Evolutionary conservation across 1,140 invertebrate species (phyloP), one percentile per base, ranked within the genome.

Genomic region (Bombus balteatus): DNA sequence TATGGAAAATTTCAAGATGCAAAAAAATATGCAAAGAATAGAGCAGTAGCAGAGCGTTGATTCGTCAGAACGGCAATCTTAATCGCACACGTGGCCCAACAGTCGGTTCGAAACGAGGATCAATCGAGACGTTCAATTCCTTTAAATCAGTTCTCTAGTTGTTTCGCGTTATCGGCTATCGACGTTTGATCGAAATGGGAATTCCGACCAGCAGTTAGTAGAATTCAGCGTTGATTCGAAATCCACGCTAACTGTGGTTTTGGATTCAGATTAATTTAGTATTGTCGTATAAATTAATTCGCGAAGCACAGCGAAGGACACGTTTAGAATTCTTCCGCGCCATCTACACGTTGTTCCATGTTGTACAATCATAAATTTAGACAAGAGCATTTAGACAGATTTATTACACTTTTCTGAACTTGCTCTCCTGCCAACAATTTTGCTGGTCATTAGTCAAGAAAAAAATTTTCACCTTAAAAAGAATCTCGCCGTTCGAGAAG

Each of bases 281-380:
- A 53, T 6, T 0, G 18, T 22, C 18, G 47, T 53, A 53, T 22
- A 53, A 28, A 28, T 62, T 13, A 62, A n/a, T n/a, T 62, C 28
- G 59, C 28, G 28, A 22, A 10, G 15, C 18, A 53, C 47, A 4
- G 59, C 59, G 59, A 28, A 18, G 25, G 47, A 53, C 66, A 2
- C 8, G 74, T 41, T 28, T 34, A 53, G n/a, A 71, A 78, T 71
- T 78, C 37, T 41, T 59, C 10, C 47, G 34, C 39, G 25, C 34
- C 65, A 43, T 75, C 41, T 37, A 1, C 57, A n/a, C 39, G 47
- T 13, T n/a, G 22, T 18, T 71, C 39, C 2, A n/a, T 32, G 28
- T 47, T 22, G 53, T 79, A 25, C 75, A 2, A 43, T 25, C 66
- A 37, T 79, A 79, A 84, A 84, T 84, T 53, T 84, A 72, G 75